Base-by-base conservation (phyloP, 2,113 vertebrate species). In the Pseudorasbora parva region DNA sequence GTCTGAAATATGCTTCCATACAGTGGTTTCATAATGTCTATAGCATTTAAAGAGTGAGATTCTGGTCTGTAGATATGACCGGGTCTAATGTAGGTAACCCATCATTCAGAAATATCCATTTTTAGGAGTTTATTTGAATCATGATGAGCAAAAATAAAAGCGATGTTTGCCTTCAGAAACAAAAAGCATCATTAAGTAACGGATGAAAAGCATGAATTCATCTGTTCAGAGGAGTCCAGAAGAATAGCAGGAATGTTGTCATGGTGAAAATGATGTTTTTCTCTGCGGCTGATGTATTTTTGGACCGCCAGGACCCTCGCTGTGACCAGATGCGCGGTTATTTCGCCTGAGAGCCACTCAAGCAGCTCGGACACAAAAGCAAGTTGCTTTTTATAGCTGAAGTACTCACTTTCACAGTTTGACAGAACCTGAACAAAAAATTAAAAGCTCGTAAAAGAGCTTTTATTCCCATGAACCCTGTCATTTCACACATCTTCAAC, bases 321-420 rank as follows among this genome's bases (percentile, higher is more conserved):
- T 74, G 49, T 75, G 78, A 62, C 30, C 60, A 56, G 51, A 75
- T 54, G 60, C 76, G 77, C 27, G 21, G 51, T 64, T 45, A 19
- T 51, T 47, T 78, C 23, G 21, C 57, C 78, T 66, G 56, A 74
- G 69, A 73, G 47, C 21, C 60, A 56, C 54, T 79, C 47, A 82
- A 78, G 45, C 54, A 54, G 60, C 59, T 27, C 47, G 27, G 59
- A 43, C 66, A 64, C 82, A 81, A 66, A 77, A 74, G 85, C 41
- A 17, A n/a, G 83, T 47, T 30, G n/a, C 51, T 83, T 72, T 74
- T 82, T 82, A 77, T 85, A 87, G 64, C 73, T 54, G 6, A 64
- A 76, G 64, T 37, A 43, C 71, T 73, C 51, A 27, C 59, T 69
- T 23, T 33, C 59, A 75, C 59, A 76, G 23, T 19, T 25, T 30